These are phyloP conservation scores for Asarcornis scutulata DNA, from an alignment of 2,113 vertebrate species.

Conservation along the genomic window DNA sequence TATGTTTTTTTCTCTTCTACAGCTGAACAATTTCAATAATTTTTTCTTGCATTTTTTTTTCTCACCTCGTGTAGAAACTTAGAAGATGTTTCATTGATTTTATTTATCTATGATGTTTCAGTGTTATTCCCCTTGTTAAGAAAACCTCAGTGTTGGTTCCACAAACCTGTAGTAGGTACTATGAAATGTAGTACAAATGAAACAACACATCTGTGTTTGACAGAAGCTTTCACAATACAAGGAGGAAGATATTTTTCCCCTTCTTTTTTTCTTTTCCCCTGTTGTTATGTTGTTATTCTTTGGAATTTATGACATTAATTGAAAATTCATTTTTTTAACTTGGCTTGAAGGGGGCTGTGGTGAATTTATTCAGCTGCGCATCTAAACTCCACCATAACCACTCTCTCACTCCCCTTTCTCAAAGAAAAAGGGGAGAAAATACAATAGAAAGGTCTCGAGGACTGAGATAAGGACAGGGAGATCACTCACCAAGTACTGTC, in stretches of 20 bases:
- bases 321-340: not conserved
- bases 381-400: too few species aligned
- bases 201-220: not conserved
- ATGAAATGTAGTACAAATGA: not conserved
- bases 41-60: not conserved
- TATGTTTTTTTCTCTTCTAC: not conserved
- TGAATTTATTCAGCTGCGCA: too few species aligned
- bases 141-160: not conserved
- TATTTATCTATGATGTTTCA: not conserved
- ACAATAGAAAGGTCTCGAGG: too few species aligned
- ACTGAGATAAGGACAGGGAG: too few species aligned
- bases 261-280: not conserved
- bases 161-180: not conserved
- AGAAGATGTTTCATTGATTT: not conserved
- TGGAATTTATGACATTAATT: not conserved
- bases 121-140: not conserved
- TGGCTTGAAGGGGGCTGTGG: not conserved
- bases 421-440: too few species aligned
- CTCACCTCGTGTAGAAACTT: not conserved
- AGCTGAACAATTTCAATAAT: not conserved
- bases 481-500: too few species aligned
- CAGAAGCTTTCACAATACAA: not conserved
- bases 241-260: not conserved
- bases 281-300: not conserved
- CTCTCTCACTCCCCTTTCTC: too few species aligned